These are phyloP conservation scores for Colistium nudipinnis DNA, from an alignment of 2,113 vertebrate genomes.

Conservation along the genomic window DNA sequence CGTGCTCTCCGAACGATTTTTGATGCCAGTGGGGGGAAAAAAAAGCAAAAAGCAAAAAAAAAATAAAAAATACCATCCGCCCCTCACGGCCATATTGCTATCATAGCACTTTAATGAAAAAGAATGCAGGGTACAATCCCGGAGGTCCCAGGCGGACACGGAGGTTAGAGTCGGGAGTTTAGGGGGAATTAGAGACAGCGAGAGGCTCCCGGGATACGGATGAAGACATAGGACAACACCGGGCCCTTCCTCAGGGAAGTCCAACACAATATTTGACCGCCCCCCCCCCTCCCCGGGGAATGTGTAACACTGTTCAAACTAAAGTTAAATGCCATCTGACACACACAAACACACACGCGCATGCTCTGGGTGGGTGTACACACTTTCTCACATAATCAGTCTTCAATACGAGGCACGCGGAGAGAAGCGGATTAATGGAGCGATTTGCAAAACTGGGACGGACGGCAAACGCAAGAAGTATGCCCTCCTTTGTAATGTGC, in stretches of 20 bases:
- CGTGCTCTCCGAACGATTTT: slow-evolving; percentile 77
- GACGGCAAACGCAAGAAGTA: slow-evolving; percentile 25
- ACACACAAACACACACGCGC: slow-evolving; percentile 26
- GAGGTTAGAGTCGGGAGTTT: slow-evolving; percentile 74
- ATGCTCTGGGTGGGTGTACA: slow-evolving; percentile 20
- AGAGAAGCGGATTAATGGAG: slow-evolving; percentile 48
- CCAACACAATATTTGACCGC: slow-evolving; percentile 74
- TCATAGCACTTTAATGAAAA: slow-evolving; percentile 79
- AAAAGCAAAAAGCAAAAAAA: slow-evolving; percentile 70
- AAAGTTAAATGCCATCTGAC: slow-evolving; percentile 55
- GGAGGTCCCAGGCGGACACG: slow-evolving; percentile 65
- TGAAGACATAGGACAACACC: slow-evolving; percentile 68
- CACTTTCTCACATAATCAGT: slow-evolving; percentile 44
- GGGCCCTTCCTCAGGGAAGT: slow-evolving; percentile 64
- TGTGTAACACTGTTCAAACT: slow-evolving; percentile 62
- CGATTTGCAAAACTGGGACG: slow-evolving; percentile 37
- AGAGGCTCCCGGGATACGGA: slow-evolving; percentile 48
- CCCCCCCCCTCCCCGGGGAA: slow-evolving; percentile 50
- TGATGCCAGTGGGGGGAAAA: slow-evolving; percentile 70
- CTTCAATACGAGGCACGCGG: slow-evolving; percentile 25
- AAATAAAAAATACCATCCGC: slow-evolving; percentile 73
- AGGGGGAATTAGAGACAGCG: slow-evolving; percentile 63
- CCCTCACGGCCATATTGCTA: slow-evolving; percentile 73
- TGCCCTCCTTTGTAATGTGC: slow-evolving; percentile 23
- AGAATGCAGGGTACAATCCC: slow-evolving; percentile 71